Evolutionary conservation across 2,797 vertebrate genomes (phyloP).

Genomic region (Tinamus major): DNA sequence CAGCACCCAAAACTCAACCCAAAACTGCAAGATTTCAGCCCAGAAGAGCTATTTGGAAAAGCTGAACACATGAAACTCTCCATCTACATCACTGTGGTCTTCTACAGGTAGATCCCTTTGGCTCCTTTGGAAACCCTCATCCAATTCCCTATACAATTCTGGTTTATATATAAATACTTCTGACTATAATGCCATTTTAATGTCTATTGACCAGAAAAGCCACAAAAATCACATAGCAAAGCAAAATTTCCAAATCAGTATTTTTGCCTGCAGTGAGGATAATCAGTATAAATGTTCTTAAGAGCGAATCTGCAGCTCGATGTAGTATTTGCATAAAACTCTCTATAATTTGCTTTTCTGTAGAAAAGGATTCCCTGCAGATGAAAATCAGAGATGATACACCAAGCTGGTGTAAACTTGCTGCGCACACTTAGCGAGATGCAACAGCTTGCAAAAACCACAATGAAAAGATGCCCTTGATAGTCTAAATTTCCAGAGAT

Average conservation of each 20-base stretch:
- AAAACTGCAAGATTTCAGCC: not conserved
- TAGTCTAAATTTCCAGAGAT: conserved; percentile 68
- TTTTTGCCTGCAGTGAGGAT: not conserved
- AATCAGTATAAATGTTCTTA: not conserved
- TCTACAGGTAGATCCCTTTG: not conserved
- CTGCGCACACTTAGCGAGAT: conserved; percentile 41
- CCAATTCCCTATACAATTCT: not conserved
- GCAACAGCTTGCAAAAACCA: conserved; percentile 3
- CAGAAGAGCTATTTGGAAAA: not conserved
- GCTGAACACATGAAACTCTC: not conserved
- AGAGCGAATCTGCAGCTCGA: not conserved
- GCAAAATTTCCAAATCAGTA: not conserved
- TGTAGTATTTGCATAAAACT: conserved; percentile 55
- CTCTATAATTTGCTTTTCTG: not conserved
- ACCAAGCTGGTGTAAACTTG: conserved; percentile 19
- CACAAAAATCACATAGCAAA: not conserved
- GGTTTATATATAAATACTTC: not conserved
- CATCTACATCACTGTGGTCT: not conserved
- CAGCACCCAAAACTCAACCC: not conserved
- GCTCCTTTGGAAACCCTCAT: not conserved
- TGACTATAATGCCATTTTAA: not conserved
- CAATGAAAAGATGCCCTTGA: conserved; percentile 25
- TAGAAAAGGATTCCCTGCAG: conserved; percentile 43
- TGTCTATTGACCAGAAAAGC: not conserved
- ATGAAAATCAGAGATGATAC: conserved; percentile 49